Percentiles rank a stretch among this genome's conserved stretches.
Conservation (phyloP, 2,888 invertebrate species). For the Keiferia lycopersicella region DNA sequence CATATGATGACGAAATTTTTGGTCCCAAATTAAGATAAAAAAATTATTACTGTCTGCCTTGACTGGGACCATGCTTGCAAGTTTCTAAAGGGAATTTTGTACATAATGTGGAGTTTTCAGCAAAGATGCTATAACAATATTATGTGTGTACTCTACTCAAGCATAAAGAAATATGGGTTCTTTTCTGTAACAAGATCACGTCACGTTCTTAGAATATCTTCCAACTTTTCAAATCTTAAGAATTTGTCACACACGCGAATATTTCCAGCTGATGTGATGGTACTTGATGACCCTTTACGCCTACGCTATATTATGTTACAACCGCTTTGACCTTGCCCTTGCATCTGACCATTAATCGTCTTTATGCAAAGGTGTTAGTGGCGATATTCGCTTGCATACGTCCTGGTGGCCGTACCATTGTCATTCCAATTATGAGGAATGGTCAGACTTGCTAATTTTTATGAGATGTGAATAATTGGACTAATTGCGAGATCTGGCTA, state of each 20-base stretch:
- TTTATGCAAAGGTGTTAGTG: background rate
- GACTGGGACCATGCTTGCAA: too few species aligned
- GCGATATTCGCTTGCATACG: background rate
- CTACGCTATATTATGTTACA: background rate
- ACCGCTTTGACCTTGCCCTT: background rate
- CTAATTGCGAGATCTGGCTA: background rate
- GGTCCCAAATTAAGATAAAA: too few species aligned
- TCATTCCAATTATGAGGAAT: background rate
- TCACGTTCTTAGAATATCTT: background rate
- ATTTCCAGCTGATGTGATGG: background rate
- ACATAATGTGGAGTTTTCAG: too few species aligned
- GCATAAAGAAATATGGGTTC: background rate
- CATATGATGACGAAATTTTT: too few species aligned
- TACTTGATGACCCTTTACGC: background rate
- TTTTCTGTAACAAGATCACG: background rate
- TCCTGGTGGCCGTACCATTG: background rate
- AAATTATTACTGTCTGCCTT: too few species aligned
- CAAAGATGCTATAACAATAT: background rate
- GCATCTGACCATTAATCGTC: background rate
- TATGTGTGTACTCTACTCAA: too few species aligned
- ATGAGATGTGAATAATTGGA: conserved; percentile 18
- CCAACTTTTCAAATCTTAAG: background rate
- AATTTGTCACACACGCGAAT: background rate
- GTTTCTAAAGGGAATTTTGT: too few species aligned
- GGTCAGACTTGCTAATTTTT: conserved; percentile 8